Evolutionary conservation across 2,113 vertebrate species (phyloP), one percentile per base, ranked within the genome.

Genomic region (Pachycephala philippinensis): DNA sequence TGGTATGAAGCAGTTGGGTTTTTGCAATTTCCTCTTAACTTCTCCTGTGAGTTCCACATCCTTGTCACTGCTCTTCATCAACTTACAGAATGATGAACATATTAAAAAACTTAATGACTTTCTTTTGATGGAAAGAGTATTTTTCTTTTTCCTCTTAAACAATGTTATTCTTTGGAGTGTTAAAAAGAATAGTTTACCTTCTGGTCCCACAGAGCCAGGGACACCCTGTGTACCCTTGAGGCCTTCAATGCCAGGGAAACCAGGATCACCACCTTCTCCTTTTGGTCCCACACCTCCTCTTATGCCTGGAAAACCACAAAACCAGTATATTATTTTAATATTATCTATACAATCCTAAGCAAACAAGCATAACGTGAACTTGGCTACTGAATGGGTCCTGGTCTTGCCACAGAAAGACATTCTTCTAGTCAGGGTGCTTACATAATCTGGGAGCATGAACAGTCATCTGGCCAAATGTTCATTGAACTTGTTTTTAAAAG

Each of bases 191-290:
- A 60, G 54, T 81, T 94, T 93, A 98, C 99, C 99, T 98, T 96
- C 11, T 47, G 47, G 63, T 82, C 99, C 99, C 84, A 52, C 44
- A 61, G 82, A 74, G 60, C 99, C 99, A 6, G 97, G 91, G 37
- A 97, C 75, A 22, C 99, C 99, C n/a, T 92, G 89, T 0, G 49
- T 45, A 54, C 99, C 99, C 35, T 94, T 98, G 56, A 95, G 72
- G 49, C 99, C 99, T 27, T 97, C 95, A 65, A 99, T 98, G 26
- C 99, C 99, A 60, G 97, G 92, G 90, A 98, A 98, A 82, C 99
- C 99, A 52, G 97, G 8, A 45, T 98, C 98, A 27, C 99, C 99
- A 2, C 54, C 91, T 30, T 96, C 82, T 1, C 98, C 98, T 85
- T 97, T 98, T 82, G 97, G 96, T 80, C 98, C 98, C 23, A 52